These are phyloP conservation scores for Alentia gelatinosa DNA, from an alignment of 2,888 invertebrate genomes.

Conservation along the genomic window DNA sequence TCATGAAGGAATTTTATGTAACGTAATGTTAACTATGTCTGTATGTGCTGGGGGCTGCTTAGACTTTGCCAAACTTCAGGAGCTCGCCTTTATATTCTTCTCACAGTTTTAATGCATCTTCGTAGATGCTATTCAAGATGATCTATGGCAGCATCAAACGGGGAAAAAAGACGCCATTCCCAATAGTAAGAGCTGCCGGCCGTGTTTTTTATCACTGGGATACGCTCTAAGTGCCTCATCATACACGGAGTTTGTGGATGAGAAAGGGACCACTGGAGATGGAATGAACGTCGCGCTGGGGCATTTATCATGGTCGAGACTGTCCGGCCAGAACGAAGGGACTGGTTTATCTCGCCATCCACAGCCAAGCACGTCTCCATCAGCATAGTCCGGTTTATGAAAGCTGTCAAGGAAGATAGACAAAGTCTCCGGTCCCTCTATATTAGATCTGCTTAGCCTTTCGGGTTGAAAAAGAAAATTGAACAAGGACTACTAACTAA, in stretches of 20 bases:
- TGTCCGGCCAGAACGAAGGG: neutral
- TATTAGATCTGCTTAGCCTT: neutral
- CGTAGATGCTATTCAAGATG: too few species aligned
- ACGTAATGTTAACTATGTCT: too few species aligned
- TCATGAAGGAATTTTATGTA: too few species aligned
- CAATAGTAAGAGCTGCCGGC: too few species aligned
- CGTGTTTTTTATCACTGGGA: too few species aligned
- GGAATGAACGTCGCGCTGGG: neutral
- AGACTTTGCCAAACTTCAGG: too few species aligned
- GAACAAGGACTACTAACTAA: neutral
- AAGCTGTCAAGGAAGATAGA: neutral
- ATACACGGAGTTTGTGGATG: neutral
- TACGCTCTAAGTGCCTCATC: neutral
- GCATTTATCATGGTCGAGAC: neutral
- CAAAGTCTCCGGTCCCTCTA: neutral
- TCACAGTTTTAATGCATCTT: too few species aligned
- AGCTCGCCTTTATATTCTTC: too few species aligned
- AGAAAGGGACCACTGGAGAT: neutral
- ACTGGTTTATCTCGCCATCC: conserved; percentile 23
- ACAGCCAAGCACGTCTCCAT: neutral
- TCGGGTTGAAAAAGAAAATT: neutral
- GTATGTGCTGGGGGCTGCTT: too few species aligned
- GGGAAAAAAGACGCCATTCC: too few species aligned
- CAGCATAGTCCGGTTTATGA: conserved; percentile 13
- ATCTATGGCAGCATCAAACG: too few species aligned